These are phyloP conservation scores for Brotula barbata DNA, from an alignment of 2,797 vertebrate species.

Conservation along the genomic window DNA sequence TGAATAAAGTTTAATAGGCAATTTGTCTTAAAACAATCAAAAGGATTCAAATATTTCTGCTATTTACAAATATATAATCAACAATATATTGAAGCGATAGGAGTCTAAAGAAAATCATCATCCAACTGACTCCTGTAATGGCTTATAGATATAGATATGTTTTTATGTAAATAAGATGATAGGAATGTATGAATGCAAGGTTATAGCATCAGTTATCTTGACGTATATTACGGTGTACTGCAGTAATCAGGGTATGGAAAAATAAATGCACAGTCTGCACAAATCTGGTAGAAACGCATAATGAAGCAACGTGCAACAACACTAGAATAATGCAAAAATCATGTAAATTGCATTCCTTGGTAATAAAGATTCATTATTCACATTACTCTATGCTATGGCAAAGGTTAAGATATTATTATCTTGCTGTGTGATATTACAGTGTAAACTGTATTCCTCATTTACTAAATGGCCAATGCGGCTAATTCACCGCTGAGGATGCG, in stretches of 20 bases:
- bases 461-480: constrained; percentile 48
- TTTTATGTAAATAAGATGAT: no score
- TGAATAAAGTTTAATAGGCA: neutral
- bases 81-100: neutral
- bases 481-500: constrained; percentile 40
- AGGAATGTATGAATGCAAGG: no score
- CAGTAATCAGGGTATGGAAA: neutral
- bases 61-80: no score
- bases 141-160: no score
- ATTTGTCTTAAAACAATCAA: neutral
- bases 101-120: neutral
- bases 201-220: no score
- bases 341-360: constrained; percentile 22
- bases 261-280: constrained; percentile 9
- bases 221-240: neutral
- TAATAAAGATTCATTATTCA: constrained; percentile 33
- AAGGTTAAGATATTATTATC: constrained; percentile 33
- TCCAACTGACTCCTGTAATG: no score
- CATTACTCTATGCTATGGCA: constrained; percentile 41
- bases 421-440: constrained; percentile 11
- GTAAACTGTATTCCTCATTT: constrained; percentile 34
- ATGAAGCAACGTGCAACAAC: no score
- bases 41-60: neutral
- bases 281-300: constrained; percentile 8
- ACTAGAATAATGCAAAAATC: constrained; percentile 3